Percentiles rank a stretch among this genome's conserved stretches.
Evolutionary conservation across 2,113 vertebrate species (phyloP).

Genomic region (Lota lota): DNA sequence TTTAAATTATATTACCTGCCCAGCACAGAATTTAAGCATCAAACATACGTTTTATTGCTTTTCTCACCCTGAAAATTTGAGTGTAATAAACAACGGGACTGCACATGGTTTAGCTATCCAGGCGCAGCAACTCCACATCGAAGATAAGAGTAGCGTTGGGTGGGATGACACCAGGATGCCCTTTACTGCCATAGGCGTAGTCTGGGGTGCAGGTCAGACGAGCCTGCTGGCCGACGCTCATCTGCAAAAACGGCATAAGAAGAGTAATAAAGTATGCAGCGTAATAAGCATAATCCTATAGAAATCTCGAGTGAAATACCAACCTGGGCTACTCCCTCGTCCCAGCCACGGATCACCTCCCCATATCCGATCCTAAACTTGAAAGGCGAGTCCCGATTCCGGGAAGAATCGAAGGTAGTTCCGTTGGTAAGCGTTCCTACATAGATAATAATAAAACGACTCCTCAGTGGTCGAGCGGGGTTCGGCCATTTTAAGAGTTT

Average conservation of each 20-base stretch:
- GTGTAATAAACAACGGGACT: conserved; percentile 47
- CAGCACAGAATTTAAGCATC: not conserved
- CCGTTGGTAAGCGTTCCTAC: conserved; percentile 87
- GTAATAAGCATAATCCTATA: no score
- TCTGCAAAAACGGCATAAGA: conserved; percentile 64
- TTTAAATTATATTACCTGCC: no score
- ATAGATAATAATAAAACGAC: no score
- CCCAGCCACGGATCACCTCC: conserved; percentile 93
- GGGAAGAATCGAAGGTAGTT: conserved; percentile 91
- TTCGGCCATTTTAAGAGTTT: no score
- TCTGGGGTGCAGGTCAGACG: conserved; percentile 89
- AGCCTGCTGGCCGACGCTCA: conserved; percentile 91
- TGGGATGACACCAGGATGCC: conserved; percentile 91
- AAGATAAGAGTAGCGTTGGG: conserved; percentile 88
- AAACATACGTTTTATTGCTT: not conserved
- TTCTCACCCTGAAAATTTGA: conserved; percentile 65
- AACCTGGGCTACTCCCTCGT: conserved; percentile 91
- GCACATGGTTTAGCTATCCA: conserved; percentile 80
- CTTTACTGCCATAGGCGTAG: conserved; percentile 84
- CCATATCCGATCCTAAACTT: conserved; percentile 88
- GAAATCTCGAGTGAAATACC: conserved; percentile 4
- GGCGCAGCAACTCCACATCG: conserved; percentile 87
- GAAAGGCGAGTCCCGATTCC: conserved; percentile 87
- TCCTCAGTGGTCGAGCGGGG: no score
- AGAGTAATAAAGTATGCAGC: no score